Base-by-base conservation (phyloP, 2,797 vertebrate species). In the Clarias laeviceps region DNA sequence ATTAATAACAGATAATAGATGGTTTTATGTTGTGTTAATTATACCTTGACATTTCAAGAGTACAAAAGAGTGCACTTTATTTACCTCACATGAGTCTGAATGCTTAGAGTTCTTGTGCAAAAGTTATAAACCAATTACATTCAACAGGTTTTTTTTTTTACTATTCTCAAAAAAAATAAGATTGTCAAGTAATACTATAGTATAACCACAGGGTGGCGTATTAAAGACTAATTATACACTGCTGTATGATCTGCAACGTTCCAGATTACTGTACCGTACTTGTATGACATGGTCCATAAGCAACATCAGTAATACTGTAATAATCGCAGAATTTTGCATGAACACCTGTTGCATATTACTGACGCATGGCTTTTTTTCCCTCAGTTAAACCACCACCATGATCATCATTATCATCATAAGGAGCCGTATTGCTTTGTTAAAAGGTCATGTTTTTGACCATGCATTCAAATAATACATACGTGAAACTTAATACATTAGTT, bases 81-180 rank as follows among this genome's bases (percentile, higher is more conserved):
- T n/a, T 65, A 65, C 1, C 22, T 80, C 14, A 80, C 6, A n/a
- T 80, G 24, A 62, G 5, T 34, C 76, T 40, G 61, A 27, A 22
- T 40, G 0, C 17, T 59, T 40, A 79, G 2, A 64, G 24, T 45
- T 32, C 7, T 37, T 45, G 15, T 50, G 9, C 2, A 64, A 20
- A 80, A 50, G 78, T 80, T 45, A 80, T 29, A 8, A 80, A 27
- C 20, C 24, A 27, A 20, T 65, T 45, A 20, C 24, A 64, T 80
- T 37, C 78, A 65, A 80, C 78, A 80, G 78, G 78, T 80, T 22
- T 24, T 64, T n/a, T 54, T 54, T 50, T 12, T 50, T 50, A 50
- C 45, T 50, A 14, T 14, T 54, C 12, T 54, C 50, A 54, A n/a
- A 65, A 37, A 64, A 24, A 80, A 64, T 2, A 64, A 80, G 12